Evolutionary conservation across 2,113 vertebrate genomes (phyloP).

Genomic region (Seriola dumerili): DNA sequence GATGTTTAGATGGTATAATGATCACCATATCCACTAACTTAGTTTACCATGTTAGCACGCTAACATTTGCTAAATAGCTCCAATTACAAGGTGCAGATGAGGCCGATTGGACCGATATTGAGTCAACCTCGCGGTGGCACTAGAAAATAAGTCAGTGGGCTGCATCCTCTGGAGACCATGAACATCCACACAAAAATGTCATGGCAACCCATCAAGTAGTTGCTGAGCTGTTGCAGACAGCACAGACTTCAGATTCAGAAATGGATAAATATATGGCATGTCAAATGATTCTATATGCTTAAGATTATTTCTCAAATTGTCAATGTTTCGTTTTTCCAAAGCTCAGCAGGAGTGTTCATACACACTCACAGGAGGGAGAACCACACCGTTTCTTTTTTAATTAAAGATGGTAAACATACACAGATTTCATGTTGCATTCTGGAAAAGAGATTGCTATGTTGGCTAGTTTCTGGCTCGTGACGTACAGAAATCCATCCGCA

Average conservation of each 20-base stretch:
- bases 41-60: background rate
- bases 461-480: background rate
- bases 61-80: background rate
- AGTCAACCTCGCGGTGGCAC: too few relatives aligned
- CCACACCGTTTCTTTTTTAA: background rate
- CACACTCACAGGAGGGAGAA: background rate
- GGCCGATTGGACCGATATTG: too few relatives aligned
- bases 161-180: too few relatives aligned
- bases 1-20: background rate
- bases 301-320: background rate
- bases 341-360: background rate
- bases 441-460: conserved; percentile 17
- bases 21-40: too few relatives aligned
- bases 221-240: background rate
- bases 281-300: background rate
- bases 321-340: background rate
- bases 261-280: background rate
- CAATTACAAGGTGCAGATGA: background rate
- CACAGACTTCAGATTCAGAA: background rate
- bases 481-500: conserved; percentile 27
- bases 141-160: too few relatives aligned
- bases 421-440: conserved; percentile 28
- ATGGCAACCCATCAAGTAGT: background rate
- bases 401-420: background rate
- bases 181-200: background rate